A percentile compares a stretch with the other conserved stretches of the same genome.
phyloP scores from a whole-genome alignment of 2,797 vertebrate genomes.

The Chrysocyon brachyurus region DNA sequence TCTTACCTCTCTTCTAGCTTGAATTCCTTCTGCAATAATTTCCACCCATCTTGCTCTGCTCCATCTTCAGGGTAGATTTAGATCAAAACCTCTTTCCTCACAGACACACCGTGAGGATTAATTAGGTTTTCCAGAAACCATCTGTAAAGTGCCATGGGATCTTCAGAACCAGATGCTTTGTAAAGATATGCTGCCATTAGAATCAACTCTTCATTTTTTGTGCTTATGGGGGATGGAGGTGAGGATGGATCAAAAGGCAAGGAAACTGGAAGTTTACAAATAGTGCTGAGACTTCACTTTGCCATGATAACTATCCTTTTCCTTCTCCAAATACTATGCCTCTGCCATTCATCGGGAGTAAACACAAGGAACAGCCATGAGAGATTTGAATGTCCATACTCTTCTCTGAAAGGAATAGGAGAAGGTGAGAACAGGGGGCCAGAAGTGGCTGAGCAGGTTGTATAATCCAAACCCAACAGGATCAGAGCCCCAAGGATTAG shows the following conservation, averaged over 20 bases:
- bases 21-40: constrained; percentile 55
- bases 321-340: background rate
- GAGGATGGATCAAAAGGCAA: background rate
- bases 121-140: constrained; percentile 77
- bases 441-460: background rate
- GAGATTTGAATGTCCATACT: background rate
- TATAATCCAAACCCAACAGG: constrained; percentile 12
- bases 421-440: background rate
- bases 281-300: background rate
- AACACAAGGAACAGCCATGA: background rate
- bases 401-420: background rate
- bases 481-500: background rate
- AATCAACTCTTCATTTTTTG: constrained; percentile 54
- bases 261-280: background rate
- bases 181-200: constrained; percentile 61
- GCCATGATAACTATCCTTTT: background rate
- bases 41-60: constrained; percentile 48
- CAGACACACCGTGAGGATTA: constrained; percentile 76
- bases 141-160: constrained; percentile 74
- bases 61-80: constrained; percentile 67
- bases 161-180: constrained; percentile 74
- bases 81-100: constrained; percentile 67
- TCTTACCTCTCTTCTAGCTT: constrained; percentile 51
- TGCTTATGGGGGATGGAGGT: background rate
- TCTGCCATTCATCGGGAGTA: background rate